Base-by-base conservation (phyloP, 2,113 vertebrate genomes). In the Dasyprocta punctata region DNA sequence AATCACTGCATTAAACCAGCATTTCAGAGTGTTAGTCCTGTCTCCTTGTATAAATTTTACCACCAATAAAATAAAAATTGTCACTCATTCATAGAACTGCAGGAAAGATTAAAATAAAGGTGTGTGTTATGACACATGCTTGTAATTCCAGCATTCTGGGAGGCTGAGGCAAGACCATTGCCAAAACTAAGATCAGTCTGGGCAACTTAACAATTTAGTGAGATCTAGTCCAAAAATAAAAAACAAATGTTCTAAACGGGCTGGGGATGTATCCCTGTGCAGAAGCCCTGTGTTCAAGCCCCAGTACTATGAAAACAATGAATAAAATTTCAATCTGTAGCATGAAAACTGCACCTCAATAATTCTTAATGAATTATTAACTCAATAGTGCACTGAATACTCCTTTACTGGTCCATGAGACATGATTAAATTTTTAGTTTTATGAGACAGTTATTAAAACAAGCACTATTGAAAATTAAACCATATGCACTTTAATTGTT, bases 311-410 rank as follows among this genome's bases (percentile, higher is more conserved):
- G 41, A 80, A 44, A 36, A 33, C 36, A 58, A 20, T 58, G 20
- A 58, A 77, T 24, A 86, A 95, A 95, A 65, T 44, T 65, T 63
- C 71, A 93, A 92, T 33, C 36, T n/a, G 1, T 28, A 94, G 26
- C 30, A 49, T 71, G 11, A 54, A 47, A 89, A 82, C 58, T 82
- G n/a, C 63, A 69, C 28, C 73, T 56, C 30, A 96, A 13, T 60
- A 81, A 85, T 77, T 97, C 89, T 82, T 88, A 95, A 85, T 85
- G 90, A 96, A 93, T 49, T 83, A 94, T n/a, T 92, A 83, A 63
- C 73, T 82, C 19, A 73, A 12, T 44, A 14, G 36, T 73, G 0
- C 44, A 86, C 13, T 84, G 5, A 20, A 80, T 49, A 9, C 0
- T 65, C 3, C 10, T 63, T 7, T 36, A 71, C 36, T 71, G 60